Conservation (phyloP, 2,113 vertebrate species). For the Phainopepla nitens region DNA sequence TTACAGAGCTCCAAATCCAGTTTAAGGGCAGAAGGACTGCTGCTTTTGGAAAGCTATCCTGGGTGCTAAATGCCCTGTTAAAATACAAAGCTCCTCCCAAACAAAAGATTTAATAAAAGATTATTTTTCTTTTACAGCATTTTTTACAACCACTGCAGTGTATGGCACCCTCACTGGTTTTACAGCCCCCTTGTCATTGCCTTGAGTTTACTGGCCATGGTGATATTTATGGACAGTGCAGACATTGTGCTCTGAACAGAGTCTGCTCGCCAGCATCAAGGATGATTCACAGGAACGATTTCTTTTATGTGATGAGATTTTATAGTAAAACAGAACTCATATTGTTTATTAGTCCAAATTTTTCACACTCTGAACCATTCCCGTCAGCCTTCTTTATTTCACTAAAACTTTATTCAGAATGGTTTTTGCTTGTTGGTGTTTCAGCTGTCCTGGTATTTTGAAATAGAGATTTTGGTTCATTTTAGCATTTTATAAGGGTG, state of each 20-base stretch:
- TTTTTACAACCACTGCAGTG: constrained; percentile 34
- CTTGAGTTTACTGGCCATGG: constrained; percentile 38
- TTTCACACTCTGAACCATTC: neutral
- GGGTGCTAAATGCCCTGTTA: neutral
- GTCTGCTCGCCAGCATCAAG: neutral
- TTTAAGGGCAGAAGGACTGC: neutral
- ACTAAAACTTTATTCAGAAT: neutral
- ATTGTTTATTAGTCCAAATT: constrained; percentile 38
- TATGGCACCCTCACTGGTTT: neutral
- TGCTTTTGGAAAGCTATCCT: neutral
- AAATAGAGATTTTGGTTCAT: neutral
- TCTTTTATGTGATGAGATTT: constrained; percentile 38
- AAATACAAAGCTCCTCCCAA: constrained; percentile 18
- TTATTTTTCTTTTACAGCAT: neutral
- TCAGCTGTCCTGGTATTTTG: neutral
- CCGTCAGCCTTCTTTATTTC: neutral
- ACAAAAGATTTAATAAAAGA: constrained; percentile 43
- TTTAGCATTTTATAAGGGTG: neutral
- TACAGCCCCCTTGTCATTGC: constrained; percentile 1
- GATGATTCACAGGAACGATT: neutral
- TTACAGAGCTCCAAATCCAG: neutral
- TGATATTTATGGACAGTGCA: constrained; percentile 37
- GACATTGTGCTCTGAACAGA: neutral
- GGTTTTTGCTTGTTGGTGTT: neutral
- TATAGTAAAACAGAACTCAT: constrained; percentile 39